Evolutionary conservation across 2,797 vertebrate species (phyloP).

Genomic region (Eulemur rubriventer): DNA sequence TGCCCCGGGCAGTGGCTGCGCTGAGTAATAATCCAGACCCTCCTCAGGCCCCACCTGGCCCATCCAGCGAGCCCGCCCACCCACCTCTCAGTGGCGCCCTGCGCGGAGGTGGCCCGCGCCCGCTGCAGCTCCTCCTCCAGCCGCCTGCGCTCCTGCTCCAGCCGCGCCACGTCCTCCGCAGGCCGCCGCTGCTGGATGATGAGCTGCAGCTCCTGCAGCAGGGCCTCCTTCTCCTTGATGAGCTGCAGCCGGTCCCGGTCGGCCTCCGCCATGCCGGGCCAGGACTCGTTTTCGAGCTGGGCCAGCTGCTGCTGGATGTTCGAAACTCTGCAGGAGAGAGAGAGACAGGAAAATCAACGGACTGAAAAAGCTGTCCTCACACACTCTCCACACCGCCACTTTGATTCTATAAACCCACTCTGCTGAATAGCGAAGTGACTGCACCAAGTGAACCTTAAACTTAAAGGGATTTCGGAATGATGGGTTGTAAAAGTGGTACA

Average conservation of each 20-base stretch:
- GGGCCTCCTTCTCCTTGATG: conserved; percentile 97
- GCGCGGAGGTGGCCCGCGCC: conserved; percentile 91
- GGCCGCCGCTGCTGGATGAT: conserved; percentile 92
- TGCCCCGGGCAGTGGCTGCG: background rate
- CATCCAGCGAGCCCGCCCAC: conserved; percentile 79
- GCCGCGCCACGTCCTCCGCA: conserved; percentile 89
- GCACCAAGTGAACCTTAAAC: background rate
- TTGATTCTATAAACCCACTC: background rate
- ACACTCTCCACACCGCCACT: background rate
- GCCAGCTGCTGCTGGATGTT: conserved; percentile 97
- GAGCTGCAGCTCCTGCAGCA: conserved; percentile 95
- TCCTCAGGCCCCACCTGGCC: background rate
- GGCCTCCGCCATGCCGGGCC: conserved; percentile 95
- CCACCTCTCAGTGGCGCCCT: conserved; percentile 96
- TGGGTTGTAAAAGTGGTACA: background rate
- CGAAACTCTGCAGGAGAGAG: conserved; percentile 89
- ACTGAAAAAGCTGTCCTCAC: background rate
- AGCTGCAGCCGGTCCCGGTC: conserved; percentile 97
- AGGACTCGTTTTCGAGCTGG: conserved; percentile 94
- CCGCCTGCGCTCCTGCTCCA: conserved; percentile 92
- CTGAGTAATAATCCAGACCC: background rate
- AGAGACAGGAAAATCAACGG: background rate
- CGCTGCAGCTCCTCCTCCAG: conserved; percentile 96
- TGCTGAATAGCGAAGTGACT: background rate
- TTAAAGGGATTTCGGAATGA: background rate